These are phyloP conservation scores for Drosophila bipectinata DNA, from an alignment of 1,140 invertebrate species.

Conservation along the genomic window DNA sequence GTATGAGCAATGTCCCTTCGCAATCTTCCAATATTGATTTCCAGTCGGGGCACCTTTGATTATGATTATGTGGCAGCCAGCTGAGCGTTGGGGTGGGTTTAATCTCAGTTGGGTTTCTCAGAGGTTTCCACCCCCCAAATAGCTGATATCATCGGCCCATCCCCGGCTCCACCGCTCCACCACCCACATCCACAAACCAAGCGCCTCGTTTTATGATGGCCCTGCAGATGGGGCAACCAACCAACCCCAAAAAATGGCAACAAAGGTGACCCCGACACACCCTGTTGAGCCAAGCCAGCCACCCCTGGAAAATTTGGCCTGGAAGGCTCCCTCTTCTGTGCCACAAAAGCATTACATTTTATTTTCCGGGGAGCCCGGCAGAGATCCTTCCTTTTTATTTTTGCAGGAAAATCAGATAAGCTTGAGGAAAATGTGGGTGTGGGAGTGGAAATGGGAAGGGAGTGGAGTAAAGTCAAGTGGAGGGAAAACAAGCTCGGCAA, in stretches of 20 bases:
- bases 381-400: constrained; percentile 12
- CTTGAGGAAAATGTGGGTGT: not conserved
- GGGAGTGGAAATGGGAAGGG: not conserved
- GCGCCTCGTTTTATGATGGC: constrained; percentile 32
- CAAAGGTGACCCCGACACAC: constrained; percentile 54
- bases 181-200: not conserved
- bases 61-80: constrained; percentile 23
- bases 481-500: constrained; percentile 22
- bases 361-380: constrained; percentile 17
- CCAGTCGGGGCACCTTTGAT: constrained; percentile 23
- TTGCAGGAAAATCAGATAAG: constrained; percentile 22
- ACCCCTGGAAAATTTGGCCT: constrained; percentile 33
- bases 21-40: constrained; percentile 36
- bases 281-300: constrained; percentile 26
- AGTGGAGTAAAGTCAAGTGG: not conserved
- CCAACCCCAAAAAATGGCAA: constrained; percentile 30
- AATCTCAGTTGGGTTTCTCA: constrained; percentile 4
- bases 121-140: constrained; percentile 22
- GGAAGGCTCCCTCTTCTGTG: constrained; percentile 9
- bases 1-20: constrained; percentile 35
- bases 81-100: not conserved
- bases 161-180: constrained; percentile 4
- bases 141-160: constrained; percentile 44
- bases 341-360: constrained; percentile 26
- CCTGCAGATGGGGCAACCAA: not conserved